Evolutionary conservation across 2,113 vertebrate species (phyloP), one percentile per base, ranked within the genome.

Genomic region (Rousettus leschenaultii): DNA sequence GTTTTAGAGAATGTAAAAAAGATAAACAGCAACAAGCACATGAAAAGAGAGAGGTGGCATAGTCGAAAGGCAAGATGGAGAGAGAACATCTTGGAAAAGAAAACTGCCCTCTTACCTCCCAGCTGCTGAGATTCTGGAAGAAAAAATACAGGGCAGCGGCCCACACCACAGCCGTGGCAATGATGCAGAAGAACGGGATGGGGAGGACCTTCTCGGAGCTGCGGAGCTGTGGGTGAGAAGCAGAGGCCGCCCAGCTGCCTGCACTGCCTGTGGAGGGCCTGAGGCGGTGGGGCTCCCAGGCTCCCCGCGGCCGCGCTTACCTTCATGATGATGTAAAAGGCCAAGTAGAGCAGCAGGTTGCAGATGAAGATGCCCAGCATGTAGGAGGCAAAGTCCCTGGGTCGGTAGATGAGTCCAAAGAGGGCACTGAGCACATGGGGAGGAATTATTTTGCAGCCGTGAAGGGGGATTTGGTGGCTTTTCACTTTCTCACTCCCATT

Each of bases 251-350:
- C 15, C 26, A 1, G 35, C 28, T 24, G 57, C 84, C 3, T 6
- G 28, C 43, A 0, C 3, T 0, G 5, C 33, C 5, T 5, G 14
- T 3, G 10, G 2, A 1, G 15, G 59, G n/a, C 33, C 16, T 6
- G 1, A 63, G 28, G 28, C 26, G 28, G 59, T 28, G 1, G 1
- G 2, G 65, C 1, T 1, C 26, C 3, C 33, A 0, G 0, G 45
- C n/a, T 12, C 13, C 78, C 21, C 0, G 3, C 0, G 0, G 26
- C 68, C 38, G 0, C 26, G 26, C 95, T 97, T 98, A 99, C 99
- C 99, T 99, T 99, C 99, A 99, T 99, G 97, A 99, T 99, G 98
- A 99, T 98, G 96, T 99, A 99, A 66, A 99, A 99, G 85, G 99
- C 98, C 98, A 99, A 95, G 63, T 99, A 99, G 16, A 99, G 98